Percentiles rank a stretch among this genome's conserved stretches.
These are phyloP conservation scores for Eustalomyia histrio DNA, from an alignment of 2,888 invertebrate genomes.

Conservation along the genomic window DNA sequence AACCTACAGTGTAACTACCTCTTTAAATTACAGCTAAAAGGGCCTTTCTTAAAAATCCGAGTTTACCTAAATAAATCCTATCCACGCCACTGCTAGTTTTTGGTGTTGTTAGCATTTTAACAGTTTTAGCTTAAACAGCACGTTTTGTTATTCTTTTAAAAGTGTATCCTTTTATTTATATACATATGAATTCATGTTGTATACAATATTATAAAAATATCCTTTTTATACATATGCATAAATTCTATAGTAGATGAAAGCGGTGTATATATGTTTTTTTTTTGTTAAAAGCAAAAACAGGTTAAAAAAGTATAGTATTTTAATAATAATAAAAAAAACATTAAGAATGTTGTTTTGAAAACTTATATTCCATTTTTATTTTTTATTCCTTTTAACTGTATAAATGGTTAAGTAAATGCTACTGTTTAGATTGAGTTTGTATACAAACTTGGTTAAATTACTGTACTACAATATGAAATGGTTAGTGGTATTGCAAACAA, in stretches of 20 bases:
- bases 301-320: background rate
- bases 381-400: background rate
- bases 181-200: constrained; percentile 4
- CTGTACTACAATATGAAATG: background rate
- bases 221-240: constrained; percentile 1
- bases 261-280: background rate
- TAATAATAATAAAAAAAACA: background rate
- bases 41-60: no score
- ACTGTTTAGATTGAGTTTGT: background rate
- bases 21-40: no score
- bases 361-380: background rate
- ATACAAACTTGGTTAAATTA: background rate
- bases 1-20: no score
- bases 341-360: background rate
- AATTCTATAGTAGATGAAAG: background rate
- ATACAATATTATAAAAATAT: constrained; percentile 4
- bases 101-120: background rate
- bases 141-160: constrained; percentile 39
- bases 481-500: background rate
- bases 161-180: constrained; percentile 26
- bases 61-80: no score
- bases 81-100: background rate
- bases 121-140: constrained; percentile 5
- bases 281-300: background rate
- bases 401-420: background rate